Evolutionary conservation across 2,113 vertebrate genomes (phyloP), one percentile per base, ranked within the genome.

Genomic region (Tragulus kanchil): DNA sequence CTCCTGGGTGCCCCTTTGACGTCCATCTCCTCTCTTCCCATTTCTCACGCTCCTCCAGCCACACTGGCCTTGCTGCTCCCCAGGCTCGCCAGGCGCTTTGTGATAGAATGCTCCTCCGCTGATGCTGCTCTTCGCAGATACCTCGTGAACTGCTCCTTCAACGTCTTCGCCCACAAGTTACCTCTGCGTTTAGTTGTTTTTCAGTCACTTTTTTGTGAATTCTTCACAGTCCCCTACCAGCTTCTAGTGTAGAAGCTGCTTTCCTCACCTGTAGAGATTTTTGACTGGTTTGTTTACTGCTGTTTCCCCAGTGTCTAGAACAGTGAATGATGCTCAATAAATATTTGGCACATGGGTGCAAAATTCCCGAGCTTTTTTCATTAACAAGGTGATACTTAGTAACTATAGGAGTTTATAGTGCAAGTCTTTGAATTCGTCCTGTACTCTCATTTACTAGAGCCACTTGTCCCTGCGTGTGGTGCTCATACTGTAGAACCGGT

Each of bases 321-420:
- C 69, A 94, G 23, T 93, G 67, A 77, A 21, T 89, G 42, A 15
- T 78, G 14, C 36, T 82, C 84, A 85, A 3, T 87, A 81, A 93
- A 62, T 77, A 79, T 84, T 95, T 96, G 36, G 84, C 54, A 87
- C 45, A 82, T 85, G 75, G 42, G 8, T 94, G 62, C 62, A 86
- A 75, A 92, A 90, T 96, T 96, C 85, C 58, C 8, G 69, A 75
- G 58, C 12, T 54, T 84, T 42, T 95, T 73, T 85, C 48, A 52
- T 73, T 90, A 94, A 87, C 54, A 45, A 93, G 81, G 52, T 10
- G 61, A 81, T 75, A 86, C 26, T 83, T 62, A n/a, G 13, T 82
- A 69, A 52, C 65, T 50, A 0, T 67, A 81, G 83, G 67, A 25
- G 28, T 50, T 36, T 61, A 75, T 58, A 25, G 69, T 64, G 28